Conservation (phyloP, 2,797 vertebrate species). For the Sebastes taczanowskii region DNA sequence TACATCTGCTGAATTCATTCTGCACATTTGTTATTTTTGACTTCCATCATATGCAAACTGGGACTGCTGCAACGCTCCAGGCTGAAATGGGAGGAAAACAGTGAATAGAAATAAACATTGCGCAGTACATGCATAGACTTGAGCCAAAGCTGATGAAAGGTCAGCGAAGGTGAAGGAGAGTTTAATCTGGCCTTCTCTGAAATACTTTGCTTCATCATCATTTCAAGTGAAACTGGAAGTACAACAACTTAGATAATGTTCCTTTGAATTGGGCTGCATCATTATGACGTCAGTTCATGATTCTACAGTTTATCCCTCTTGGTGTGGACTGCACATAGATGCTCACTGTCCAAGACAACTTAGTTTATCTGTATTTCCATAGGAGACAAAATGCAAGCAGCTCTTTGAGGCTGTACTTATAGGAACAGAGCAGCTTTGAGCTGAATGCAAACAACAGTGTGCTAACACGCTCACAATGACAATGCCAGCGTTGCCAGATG, state of each 20-base stretch:
- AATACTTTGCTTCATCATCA: slow-evolving; percentile 6
- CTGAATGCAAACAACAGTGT: no score
- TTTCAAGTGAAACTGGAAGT: slow-evolving; percentile 7
- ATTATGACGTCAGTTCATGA: background rate
- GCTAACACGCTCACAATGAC: background rate
- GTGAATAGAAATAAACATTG: background rate
- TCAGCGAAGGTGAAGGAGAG: background rate
- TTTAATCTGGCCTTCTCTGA: background rate
- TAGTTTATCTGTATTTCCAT: background rate
- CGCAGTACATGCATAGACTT: background rate
- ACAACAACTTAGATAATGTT: background rate
- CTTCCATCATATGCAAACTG: slow-evolving; percentile 12
- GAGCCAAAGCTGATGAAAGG: slow-evolving; percentile 3
- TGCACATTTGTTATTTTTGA: slow-evolving; percentile 46
- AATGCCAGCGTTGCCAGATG: background rate
- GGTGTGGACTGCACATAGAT: background rate
- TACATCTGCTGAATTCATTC: slow-evolving; percentile 30
- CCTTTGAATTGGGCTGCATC: background rate
- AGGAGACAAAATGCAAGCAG: background rate
- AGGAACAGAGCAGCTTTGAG: background rate
- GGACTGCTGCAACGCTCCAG: slow-evolving; percentile 10
- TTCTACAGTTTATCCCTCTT: background rate
- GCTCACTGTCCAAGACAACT: no score
- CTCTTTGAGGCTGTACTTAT: background rate
- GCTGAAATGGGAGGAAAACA: slow-evolving; percentile 5